Conservation (phyloP, 2,113 vertebrate species). For the Meleagris gallopavo region DNA sequence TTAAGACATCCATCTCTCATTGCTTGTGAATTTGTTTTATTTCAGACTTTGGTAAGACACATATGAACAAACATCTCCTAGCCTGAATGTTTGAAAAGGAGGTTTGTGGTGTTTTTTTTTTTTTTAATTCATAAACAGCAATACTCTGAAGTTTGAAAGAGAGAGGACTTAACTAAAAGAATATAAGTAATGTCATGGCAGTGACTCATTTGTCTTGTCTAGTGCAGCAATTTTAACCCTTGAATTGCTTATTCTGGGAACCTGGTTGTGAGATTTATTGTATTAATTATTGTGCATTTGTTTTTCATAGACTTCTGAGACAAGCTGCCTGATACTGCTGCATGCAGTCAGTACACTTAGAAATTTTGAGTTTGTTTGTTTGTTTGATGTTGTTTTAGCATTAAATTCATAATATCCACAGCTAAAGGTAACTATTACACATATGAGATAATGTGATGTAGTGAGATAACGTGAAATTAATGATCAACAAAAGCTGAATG, state of each 20-base stretch:
- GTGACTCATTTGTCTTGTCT: neutral
- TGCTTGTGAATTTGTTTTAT: neutral
- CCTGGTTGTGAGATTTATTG: neutral
- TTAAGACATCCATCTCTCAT: neutral
- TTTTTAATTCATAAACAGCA: slow-evolving; percentile 12
- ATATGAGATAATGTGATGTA: neutral
- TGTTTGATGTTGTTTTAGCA: neutral
- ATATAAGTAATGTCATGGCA: neutral
- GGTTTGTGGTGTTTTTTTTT: neutral
- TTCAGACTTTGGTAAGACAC: neutral
- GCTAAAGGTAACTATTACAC: neutral
- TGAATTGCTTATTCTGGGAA: neutral
- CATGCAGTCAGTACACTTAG: neutral
- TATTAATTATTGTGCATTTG: neutral
- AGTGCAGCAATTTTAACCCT: neutral
- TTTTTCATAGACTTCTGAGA: neutral
- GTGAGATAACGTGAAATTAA: neutral
- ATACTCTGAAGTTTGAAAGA: slow-evolving; percentile 9
- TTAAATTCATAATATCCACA: neutral
- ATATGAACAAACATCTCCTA: neutral
- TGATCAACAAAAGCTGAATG: neutral
- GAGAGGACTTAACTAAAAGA: slow-evolving; percentile 25
- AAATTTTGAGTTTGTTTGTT: neutral
- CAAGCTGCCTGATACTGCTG: neutral
- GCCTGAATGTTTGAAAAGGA: neutral